These are phyloP conservation scores for Corythornis madagascariensis DNA, from an alignment of 2,113 vertebrate species.

Conservation along the genomic window DNA sequence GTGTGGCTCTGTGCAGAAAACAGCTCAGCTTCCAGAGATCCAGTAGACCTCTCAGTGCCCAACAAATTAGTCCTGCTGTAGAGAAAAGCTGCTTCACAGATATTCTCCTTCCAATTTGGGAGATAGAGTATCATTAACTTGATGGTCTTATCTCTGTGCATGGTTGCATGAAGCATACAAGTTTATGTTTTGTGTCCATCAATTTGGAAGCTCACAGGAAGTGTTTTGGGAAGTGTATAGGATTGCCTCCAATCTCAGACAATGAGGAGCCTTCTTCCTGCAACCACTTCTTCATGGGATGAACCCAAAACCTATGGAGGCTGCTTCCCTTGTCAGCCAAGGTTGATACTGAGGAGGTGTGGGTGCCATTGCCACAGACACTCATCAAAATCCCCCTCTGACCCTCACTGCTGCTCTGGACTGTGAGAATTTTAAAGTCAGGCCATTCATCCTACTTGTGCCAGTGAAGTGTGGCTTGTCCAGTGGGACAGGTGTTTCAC, in stretches of 20 bases:
- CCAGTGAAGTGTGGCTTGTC: neutral
- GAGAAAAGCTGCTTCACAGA: neutral
- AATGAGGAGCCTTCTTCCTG: neutral
- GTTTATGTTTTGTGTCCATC: neutral
- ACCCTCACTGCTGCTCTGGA: neutral
- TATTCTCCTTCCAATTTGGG: neutral
- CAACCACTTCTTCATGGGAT: neutral
- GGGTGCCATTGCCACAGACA: neutral
- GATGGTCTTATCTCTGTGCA: neutral
- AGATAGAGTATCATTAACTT: neutral
- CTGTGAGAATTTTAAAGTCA: neutral
- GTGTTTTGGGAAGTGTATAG: neutral
- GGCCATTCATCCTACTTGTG: neutral
- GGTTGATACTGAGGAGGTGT: fast-evolving
- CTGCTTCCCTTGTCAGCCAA: neutral
- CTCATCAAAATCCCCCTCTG: neutral
- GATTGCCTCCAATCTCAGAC: neutral
- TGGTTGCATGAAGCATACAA: neutral
- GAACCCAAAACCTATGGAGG: neutral
- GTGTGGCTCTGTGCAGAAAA: neutral
- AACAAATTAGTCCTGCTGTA: neutral
- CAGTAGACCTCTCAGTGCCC: neutral
- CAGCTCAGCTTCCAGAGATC: neutral
- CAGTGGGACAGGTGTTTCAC: neutral
- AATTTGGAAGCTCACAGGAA: neutral